Evolutionary conservation across 2,113 vertebrate genomes (phyloP).

Genomic region (Clarias batrachus): DNA sequence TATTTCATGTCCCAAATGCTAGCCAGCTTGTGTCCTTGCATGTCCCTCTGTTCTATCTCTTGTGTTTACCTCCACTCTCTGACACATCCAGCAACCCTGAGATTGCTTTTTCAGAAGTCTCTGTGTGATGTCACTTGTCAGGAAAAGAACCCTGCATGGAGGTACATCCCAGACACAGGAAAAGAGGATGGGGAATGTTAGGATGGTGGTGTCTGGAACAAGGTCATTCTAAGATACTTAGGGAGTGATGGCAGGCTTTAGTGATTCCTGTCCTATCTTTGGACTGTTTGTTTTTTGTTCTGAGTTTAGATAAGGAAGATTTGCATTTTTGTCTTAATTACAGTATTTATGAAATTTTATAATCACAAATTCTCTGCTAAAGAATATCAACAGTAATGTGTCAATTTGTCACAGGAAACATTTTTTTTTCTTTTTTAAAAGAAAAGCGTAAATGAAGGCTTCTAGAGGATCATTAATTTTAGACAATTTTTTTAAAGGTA

Average conservation of each 20-base stretch:
- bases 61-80: conserved; percentile 67
- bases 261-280: not conserved
- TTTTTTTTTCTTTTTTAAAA: not conserved
- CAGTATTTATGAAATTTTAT: not conserved
- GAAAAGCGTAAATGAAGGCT: not conserved
- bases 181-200: conserved; percentile 34
- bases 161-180: conserved; percentile 50
- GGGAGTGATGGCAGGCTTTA: conserved; percentile 1
- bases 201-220: conserved; percentile 23
- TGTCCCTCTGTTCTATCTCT: conserved; percentile 62
- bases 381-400: not conserved
- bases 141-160: conserved; percentile 24
- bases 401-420: not conserved
- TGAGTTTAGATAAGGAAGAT: not conserved
- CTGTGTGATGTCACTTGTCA: conserved; percentile 50
- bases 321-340: not conserved
- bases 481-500: not conserved
- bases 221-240: conserved; percentile 15
- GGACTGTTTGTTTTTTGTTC: not conserved
- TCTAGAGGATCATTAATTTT: not conserved
- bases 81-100: conserved; percentile 62
- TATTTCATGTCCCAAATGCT: conserved; percentile 54
- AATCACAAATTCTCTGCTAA: not conserved
- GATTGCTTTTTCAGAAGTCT: conserved; percentile 51
- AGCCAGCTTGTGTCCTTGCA: conserved; percentile 66